Evolutionary conservation across 2,888 invertebrate genomes (phyloP).

Genomic region (Philaethria dido): DNA sequence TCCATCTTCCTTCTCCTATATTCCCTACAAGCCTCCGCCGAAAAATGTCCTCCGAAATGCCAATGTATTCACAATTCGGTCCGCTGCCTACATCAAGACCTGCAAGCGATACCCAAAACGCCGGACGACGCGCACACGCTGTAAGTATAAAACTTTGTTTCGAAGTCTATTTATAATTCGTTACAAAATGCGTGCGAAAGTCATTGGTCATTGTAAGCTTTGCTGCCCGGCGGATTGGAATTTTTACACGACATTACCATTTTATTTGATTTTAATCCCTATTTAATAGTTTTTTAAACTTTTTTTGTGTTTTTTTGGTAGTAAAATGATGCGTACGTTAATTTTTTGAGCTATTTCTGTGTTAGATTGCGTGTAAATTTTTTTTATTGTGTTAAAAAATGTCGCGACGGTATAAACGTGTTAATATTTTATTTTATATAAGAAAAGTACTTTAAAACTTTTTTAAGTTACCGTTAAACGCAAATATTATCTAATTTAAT

Average conservation of each 20-base stretch:
- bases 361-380: background rate
- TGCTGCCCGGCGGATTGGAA: slow-evolving; percentile 36
- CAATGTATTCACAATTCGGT: slow-evolving; percentile 63
- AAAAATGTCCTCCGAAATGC: slow-evolving; percentile 65
- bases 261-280: too few relatives aligned
- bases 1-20: slow-evolving; percentile 58
- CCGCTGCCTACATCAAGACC: slow-evolving; percentile 63
- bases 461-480: background rate
- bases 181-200: slow-evolving; percentile 44
- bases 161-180: slow-evolving; percentile 42
- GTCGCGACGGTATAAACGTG: background rate
- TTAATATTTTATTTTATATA: background rate
- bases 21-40: slow-evolving; percentile 48
- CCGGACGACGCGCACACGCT: slow-evolving; percentile 65
- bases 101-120: slow-evolving; percentile 60
- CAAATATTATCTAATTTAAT: background rate
- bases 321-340: background rate
- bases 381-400: background rate
- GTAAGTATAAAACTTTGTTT: slow-evolving; percentile 60
- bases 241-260: background rate
- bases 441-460: background rate
- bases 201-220: slow-evolving; percentile 46
- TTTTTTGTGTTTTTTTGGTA: background rate
- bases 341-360: background rate
- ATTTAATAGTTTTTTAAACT: background rate